A percentile compares a stretch with the other conserved stretches of the same genome.
phyloP scores from a whole-genome alignment of 2,797 vertebrate species.

The Miichthys miiuy region DNA sequence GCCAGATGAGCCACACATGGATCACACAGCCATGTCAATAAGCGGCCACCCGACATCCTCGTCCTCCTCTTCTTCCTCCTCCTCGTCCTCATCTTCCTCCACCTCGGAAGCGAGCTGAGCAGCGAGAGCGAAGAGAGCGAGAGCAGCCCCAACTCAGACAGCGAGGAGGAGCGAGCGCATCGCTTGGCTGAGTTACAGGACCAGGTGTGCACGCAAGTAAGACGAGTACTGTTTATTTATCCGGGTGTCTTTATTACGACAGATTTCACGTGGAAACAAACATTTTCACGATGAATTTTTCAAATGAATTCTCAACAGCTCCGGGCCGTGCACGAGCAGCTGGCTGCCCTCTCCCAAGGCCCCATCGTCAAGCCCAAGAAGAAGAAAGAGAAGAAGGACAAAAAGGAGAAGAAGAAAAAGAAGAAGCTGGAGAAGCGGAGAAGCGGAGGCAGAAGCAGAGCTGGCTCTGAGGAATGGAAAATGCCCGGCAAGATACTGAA shows the following conservation, averaged over 20 bases:
- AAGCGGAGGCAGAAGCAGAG: slow-evolving; percentile 77
- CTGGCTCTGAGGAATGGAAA: slow-evolving; percentile 84
- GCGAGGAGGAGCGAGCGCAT: slow-evolving; percentile 92
- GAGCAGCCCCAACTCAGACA: slow-evolving; percentile 92
- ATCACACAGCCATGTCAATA: slow-evolving; percentile 79
- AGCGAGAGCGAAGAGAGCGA: slow-evolving; percentile 90
- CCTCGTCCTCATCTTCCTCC: slow-evolving; percentile 83
- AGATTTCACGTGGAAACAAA: not conserved
- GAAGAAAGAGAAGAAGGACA: slow-evolving; percentile 92
- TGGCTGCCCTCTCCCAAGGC: slow-evolving; percentile 93
- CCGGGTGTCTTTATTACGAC: not conserved
- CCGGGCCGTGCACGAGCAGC: slow-evolving; percentile 93
- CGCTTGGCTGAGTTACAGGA: slow-evolving; percentile 89
- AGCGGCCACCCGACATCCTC: slow-evolving; percentile 89
- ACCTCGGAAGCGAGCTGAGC: slow-evolving; percentile 89
- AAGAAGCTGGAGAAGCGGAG: slow-evolving; percentile 89
- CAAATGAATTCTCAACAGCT: slow-evolving; percentile 79
- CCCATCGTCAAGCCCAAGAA: slow-evolving; percentile 94
- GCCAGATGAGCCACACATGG: slow-evolving; percentile 90
- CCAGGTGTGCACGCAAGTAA: slow-evolving; percentile 86
- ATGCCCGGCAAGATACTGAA: slow-evolving; percentile 79
- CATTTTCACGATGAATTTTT: not conserved
- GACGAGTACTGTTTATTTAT: not conserved
- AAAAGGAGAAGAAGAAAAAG: slow-evolving; percentile 89
- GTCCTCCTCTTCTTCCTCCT: slow-evolving; percentile 87